phyloP scores from a whole-genome alignment of 2,797 vertebrate species.

The Eulemur coronatus region DNA sequence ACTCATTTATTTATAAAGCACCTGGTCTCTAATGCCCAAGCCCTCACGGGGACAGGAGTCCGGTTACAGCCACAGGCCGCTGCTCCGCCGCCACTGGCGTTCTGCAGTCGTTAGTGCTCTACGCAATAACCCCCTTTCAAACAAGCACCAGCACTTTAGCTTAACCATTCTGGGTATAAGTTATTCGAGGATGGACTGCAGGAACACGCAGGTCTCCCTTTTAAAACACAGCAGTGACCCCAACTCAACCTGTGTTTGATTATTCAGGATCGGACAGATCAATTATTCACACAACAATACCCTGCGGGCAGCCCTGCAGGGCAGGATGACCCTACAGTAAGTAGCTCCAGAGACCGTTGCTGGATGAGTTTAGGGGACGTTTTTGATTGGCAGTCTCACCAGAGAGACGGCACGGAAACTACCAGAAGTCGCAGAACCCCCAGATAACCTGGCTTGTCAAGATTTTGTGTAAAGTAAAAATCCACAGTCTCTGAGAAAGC shows the following conservation, averaged over 20 bases:
- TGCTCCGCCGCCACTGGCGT: fast-evolving
- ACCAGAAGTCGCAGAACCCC: not conserved
- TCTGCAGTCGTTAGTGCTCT: not conserved
- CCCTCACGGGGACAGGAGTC: fast-evolving
- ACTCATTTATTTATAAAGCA: constrained; percentile 12
- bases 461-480: not conserved
- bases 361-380: not conserved
- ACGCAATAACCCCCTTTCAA: not conserved
- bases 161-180: not conserved
- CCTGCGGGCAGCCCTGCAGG: not conserved
- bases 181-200: fast-evolving
- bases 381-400: not conserved
- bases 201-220: not conserved
- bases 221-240: not conserved
- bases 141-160: not conserved
- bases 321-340: fast-evolving
- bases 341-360: not conserved
- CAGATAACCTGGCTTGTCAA: not conserved
- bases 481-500: not conserved
- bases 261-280: not conserved
- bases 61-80: not conserved
- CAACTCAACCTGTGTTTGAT: not conserved
- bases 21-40: not conserved
- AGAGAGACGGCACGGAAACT: not conserved
- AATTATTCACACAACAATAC: not conserved